Base-by-base conservation (phyloP, 2,113 vertebrate species). In the Centropus unirufus region DNA sequence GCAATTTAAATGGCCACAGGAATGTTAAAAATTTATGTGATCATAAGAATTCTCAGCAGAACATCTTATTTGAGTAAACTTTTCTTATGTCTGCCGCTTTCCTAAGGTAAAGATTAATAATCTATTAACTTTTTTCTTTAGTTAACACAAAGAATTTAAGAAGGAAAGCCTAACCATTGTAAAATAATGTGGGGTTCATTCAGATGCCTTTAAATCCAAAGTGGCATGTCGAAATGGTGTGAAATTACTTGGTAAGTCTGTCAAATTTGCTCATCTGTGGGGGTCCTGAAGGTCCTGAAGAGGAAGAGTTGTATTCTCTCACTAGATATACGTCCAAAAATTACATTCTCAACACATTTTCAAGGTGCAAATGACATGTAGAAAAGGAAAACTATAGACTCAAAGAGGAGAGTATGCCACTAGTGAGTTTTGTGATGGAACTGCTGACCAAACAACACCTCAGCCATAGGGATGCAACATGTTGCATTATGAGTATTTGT, bases 11-110 rank as follows among this genome's bases (percentile, higher is more conserved):
- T 85, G 40, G 40, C 78, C 20, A 1, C 54, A 78, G 51, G 24
- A 95, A 68, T 72, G 27, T 91, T 87, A 83, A 63, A 91, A 89
- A 82, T 84, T 61, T 46, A 34, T 89, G 47, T 5, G 7, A 57
- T 68, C 24, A 8, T 69, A 83, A 79, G 66, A 79, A 76, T 87
- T 91, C 36, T 85, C 36, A 92, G 62, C 66, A 92, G 74, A 87
- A 29, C 26, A 46, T 66, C 49, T 76, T 83, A 46, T 39, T 83
- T 84, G 69, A 79, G 77, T 76, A 92, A 93, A 91, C 30, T 90
- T 92, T 64, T 75, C 27, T 82, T 93, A 67, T 58, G 15, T 76
- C n/a, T 74, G 20, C 64, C 92, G n/a, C 42, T 87, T 91, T 91
- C 36, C 17, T 10, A 74, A 86, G 6, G 10, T 87, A 84, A 84